Base-by-base conservation (phyloP, 2,888 invertebrate genomes). In the Cephus pygmeus region DNA sequence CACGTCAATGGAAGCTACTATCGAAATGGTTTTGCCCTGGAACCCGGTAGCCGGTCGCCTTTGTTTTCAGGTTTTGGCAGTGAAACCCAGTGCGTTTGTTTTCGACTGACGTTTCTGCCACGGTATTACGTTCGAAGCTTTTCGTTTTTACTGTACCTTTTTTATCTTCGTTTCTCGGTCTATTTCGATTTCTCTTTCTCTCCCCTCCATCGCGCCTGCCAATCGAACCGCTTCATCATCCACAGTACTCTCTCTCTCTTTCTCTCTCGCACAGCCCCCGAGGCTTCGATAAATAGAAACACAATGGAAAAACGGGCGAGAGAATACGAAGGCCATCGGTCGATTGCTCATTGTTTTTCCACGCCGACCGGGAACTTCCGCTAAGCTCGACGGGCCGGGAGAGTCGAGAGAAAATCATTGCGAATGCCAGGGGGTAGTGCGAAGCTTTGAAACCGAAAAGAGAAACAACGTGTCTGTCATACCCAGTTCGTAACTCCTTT, bases 291-390 rank as follows among this genome's bases (percentile, higher is more conserved):
- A 85, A 85, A 85, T 84, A 85, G 80, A 80, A 83, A 83, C 75
- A 78, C 79, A 79, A 40, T 15, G 77, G 80, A 82, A 84, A 85
- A 85, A 83, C 78, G 73, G 69, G 73, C 30, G 73, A 36, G 15
- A 73, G 77, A 76, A 76, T 15, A 40, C 76, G 81, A 73, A 79
- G 81, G 71, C 80, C 78, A 34, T 71, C 77, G 79, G 81, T 75
- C 81, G 79, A 83, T 85, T 85, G 84, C 79, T 85, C 83, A 83
- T 82, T 83, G 83, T 85, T 85, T 85, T 85, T 83, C 40, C 78
- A 35, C 34, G 31, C 30, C 73, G 73, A 71, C 56, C 34, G 74
- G 73, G 73, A 69, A 71, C 76, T 77, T 40, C 40, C 40, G 40
- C 1, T 40, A 40, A 40, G 40, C 40, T 40, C 6, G 40, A 40